These are phyloP conservation scores for Synanthedon myopaeformis DNA, from an alignment of 2,888 invertebrate species.

Conservation along the genomic window DNA sequence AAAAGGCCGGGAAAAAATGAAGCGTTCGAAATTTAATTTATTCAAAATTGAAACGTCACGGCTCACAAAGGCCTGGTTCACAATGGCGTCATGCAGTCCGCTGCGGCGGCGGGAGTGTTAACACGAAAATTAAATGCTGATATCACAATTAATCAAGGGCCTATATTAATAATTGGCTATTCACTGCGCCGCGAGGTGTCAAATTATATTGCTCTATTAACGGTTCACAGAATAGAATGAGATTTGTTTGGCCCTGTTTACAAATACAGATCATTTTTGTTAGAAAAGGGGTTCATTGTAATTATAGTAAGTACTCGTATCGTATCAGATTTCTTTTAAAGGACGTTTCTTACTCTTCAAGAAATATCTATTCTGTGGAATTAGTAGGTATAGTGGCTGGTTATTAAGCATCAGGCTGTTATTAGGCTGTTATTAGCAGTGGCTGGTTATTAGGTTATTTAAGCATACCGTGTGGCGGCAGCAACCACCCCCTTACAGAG, in stretches of 20 bases:
- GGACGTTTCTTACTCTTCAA: no score
- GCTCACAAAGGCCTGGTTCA: conserved; percentile 56
- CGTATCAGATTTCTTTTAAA: no score
- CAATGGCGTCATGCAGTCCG: conserved; percentile 56
- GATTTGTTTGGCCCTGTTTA: conserved; percentile 48
- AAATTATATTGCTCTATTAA: conserved; percentile 70
- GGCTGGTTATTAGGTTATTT: no score
- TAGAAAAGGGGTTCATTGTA: no score
- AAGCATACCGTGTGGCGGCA: no score
- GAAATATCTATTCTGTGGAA: no score
- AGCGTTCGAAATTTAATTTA: conserved; percentile 71
- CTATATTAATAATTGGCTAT: conserved; percentile 70
- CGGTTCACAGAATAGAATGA: conserved; percentile 59
- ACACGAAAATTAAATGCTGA: conserved; percentile 71
- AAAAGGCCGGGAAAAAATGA: conserved; percentile 57
- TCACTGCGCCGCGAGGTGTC: conserved; percentile 66
- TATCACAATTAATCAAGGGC: conserved; percentile 70
- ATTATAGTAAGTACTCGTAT: no score
- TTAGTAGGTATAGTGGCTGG: no score
- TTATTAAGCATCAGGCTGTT: no score
- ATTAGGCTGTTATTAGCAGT: no score
- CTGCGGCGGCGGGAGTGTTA: conserved; percentile 51
- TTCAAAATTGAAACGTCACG: conserved; percentile 71
- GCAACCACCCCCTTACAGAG: no score
- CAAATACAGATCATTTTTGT: conserved; percentile 17